Conservation (phyloP, 1,140 invertebrate species). For the Whitmania pigra region DNA sequence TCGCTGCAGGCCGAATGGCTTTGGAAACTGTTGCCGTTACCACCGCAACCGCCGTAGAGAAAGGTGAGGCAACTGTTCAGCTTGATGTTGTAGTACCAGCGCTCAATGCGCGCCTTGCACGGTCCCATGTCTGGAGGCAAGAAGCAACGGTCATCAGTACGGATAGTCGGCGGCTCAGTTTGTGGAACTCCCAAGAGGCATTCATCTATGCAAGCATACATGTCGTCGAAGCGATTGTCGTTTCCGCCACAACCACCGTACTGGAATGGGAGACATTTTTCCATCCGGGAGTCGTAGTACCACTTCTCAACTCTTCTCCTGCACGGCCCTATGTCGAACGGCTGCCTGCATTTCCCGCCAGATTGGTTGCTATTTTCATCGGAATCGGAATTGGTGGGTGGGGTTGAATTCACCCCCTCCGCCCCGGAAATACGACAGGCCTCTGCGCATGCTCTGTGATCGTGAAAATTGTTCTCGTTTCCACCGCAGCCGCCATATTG, state of each 20-base stretch:
- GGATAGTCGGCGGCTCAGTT: not conserved
- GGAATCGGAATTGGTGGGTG: slow-evolving; percentile 39
- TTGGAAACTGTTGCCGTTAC: slow-evolving; percentile 43
- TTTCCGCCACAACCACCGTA: slow-evolving; percentile 41
- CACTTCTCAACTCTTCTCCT: slow-evolving; percentile 32
- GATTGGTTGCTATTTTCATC: slow-evolving; percentile 57
- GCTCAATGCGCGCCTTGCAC: slow-evolving; percentile 54
- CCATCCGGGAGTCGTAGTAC: slow-evolving; percentile 45
- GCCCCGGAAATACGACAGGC: slow-evolving; percentile 29
- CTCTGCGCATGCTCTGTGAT: slow-evolving; percentile 27
- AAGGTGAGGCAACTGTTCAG: slow-evolving; percentile 83
- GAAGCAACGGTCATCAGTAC: not conserved
- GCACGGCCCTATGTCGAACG: slow-evolving; percentile 4
- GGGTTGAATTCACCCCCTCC: too few relatives aligned
- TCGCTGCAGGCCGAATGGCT: slow-evolving; percentile 20
- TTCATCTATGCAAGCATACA: slow-evolving; percentile 34
- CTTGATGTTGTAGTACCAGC: slow-evolving; percentile 71
- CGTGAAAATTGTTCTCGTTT: slow-evolving; percentile 36
- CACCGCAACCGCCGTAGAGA: slow-evolving; percentile 81
- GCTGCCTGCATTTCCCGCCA: slow-evolving; percentile 36
- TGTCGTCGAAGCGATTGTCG: slow-evolving; percentile 40
- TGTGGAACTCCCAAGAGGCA: slow-evolving; percentile 8
- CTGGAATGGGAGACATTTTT: slow-evolving; percentile 49
- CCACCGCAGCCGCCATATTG: slow-evolving; percentile 36
- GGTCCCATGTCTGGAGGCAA: slow-evolving; percentile 52